Base-by-base conservation (phyloP, 2,113 vertebrate genomes). In the Istiophorus platypterus region DNA sequence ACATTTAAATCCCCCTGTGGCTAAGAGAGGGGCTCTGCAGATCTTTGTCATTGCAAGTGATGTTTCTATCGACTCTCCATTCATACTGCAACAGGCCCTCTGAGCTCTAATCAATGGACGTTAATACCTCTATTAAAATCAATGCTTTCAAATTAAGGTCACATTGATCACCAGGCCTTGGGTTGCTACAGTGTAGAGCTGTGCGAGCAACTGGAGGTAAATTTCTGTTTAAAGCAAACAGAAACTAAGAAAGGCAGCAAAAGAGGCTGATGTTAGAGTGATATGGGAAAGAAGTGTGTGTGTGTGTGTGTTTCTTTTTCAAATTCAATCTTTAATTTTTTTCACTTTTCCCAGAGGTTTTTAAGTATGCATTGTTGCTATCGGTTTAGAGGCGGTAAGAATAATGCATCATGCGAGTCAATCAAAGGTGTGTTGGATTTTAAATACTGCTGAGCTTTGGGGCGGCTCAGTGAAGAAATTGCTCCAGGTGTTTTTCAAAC, bases 51-150 rank as follows among this genome's bases (percentile, higher is more conserved):
- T 57, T 57, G 59, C 64, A 81, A 85, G 89, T 80, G 86, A 90
- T 89, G 81, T 90, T 93, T 87, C 57, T 88, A 94, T 95, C 17
- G 92, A 94, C 87, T 80, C 73, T 41, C 85, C 69, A 77, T 89
- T 94, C 89, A 91, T 74, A 88, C 67, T 47, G 68, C 78, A 65
- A 78, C 86, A 12, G 51, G 56, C 68, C 76, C 72, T 82, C 74
- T 84, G 77, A 90, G 77, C 76, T 29, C 54, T 62, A 91, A 93
- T 95, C 94, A 91, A 94, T 95, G 72, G 20, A 42, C 13, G 49
- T 89, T 95, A 92, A 95, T 93, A 92, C 88, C 77, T 91, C 89
- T 90, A 93, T 94, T 93, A 94, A 94, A 94, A 92, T 91, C 91
- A 85, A 86, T 90, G 89, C 77, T 81, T 75, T 83, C 82, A 90